phyloP scores from a whole-genome alignment of 2,888 invertebrate species.

The Osmoderma eremita region DNA sequence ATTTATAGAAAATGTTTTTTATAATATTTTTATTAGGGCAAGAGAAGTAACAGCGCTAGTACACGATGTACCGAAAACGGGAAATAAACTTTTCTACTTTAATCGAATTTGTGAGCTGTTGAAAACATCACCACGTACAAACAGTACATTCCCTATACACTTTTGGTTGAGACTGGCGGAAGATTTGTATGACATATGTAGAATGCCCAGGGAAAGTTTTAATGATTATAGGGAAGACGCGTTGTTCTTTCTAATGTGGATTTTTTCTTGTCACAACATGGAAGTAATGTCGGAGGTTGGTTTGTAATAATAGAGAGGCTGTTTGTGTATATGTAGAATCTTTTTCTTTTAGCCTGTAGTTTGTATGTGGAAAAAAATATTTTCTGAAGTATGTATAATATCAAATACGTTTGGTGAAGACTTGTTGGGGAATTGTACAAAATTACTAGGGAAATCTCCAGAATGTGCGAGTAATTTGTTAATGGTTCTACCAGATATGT shows the following conservation, averaged over 20 bases:
- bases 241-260: constrained; percentile 36
- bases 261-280: constrained; percentile 25
- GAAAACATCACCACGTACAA: constrained; percentile 13
- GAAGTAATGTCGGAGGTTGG: constrained; percentile 28
- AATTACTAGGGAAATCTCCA: constrained; percentile 32
- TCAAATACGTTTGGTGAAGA: constrained; percentile 29
- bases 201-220: constrained; percentile 38
- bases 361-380: constrained; percentile 28
- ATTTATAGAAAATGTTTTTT: neutral
- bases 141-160: constrained; percentile 26
- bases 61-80: constrained; percentile 20
- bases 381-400: constrained; percentile 38
- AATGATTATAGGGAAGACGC: constrained; percentile 25
- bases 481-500: constrained; percentile 16
- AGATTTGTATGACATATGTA: constrained; percentile 35
- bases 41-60: constrained; percentile 25
- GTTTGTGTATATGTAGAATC: neutral
- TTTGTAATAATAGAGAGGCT: neutral
- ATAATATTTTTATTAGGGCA: constrained; percentile 24
- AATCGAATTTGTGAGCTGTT: constrained; percentile 35
- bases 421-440: constrained; percentile 28
- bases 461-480: constrained; percentile 9
- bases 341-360: constrained; percentile 25
- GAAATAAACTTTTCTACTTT: constrained; percentile 34
- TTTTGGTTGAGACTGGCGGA: constrained; percentile 37